Percentiles rank a stretch among this genome's conserved stretches.
phyloP scores from a whole-genome alignment of 2,113 vertebrate species.

The Hydrolagus affinis region DNA sequence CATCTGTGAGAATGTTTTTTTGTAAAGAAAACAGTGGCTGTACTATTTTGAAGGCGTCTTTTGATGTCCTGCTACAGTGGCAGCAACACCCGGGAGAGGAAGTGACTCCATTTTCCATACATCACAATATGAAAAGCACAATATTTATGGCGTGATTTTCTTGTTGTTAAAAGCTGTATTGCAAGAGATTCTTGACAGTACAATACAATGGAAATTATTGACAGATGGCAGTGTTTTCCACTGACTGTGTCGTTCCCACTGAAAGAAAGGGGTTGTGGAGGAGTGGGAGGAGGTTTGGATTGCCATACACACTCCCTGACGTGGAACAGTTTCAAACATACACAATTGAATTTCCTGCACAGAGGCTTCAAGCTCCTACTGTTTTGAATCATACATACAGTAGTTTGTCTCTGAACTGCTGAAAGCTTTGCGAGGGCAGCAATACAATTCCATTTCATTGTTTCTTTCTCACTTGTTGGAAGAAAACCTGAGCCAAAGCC shows the following conservation, averaged over 20 bases:
- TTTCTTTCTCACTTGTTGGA: neutral
- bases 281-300: neutral
- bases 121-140: neutral
- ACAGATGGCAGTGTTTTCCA: slow-evolving; percentile 5
- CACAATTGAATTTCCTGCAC: neutral
- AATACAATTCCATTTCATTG: too few species aligned
- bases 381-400: neutral
- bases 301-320: neutral
- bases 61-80: neutral
- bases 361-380: neutral
- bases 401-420: neutral
- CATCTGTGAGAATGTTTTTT: slow-evolving; percentile 18
- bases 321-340: neutral
- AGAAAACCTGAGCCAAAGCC: neutral
- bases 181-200: neutral
- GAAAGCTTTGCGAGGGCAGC: neutral
- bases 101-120: neutral
- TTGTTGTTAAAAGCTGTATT: neutral
- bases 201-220: slow-evolving; percentile 17
- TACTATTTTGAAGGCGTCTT: neutral
- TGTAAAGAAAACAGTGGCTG: neutral
- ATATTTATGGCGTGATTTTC: neutral
- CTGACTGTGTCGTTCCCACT: neutral
- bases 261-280: neutral
- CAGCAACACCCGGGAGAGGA: neutral